phyloP scores from a whole-genome alignment of 2,113 vertebrate genomes.

The Ctenomys sociabilis region DNA sequence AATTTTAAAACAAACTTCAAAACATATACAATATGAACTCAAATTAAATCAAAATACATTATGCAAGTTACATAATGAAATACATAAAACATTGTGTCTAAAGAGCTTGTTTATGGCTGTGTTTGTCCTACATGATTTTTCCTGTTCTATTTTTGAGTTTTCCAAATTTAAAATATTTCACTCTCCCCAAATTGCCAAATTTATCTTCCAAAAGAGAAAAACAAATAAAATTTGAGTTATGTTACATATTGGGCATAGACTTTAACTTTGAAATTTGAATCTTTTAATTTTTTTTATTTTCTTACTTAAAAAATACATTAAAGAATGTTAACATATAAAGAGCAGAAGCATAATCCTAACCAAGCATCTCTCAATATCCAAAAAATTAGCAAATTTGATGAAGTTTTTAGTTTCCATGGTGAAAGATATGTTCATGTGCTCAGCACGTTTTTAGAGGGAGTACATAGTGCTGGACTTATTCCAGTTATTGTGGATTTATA shows the following conservation, averaged over 20 bases:
- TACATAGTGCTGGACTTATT: neutral
- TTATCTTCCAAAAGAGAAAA: neutral
- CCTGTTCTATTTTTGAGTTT: neutral
- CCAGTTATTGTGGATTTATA: neutral
- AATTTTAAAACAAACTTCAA: neutral
- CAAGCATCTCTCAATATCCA: neutral
- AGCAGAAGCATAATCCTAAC: neutral
- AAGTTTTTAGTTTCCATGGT: neutral
- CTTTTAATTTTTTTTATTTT: neutral
- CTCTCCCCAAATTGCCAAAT: neutral
- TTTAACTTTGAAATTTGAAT: neutral
- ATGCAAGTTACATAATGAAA: neutral
- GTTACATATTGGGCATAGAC: neutral
- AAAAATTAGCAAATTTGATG: neutral
- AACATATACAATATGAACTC: neutral
- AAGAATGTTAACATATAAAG: neutral
- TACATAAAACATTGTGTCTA: neutral
- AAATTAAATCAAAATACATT: neutral
- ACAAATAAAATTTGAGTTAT: neutral
- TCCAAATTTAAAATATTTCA: neutral
- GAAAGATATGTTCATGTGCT: conserved; percentile 1
- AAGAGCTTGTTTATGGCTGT: neutral
- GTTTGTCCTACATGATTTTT: neutral
- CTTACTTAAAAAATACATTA: neutral
- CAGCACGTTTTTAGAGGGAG: neutral